Evolutionary conservation across 1,140 invertebrate species (phyloP).

Genomic region (Melitaea cinxia): DNA sequence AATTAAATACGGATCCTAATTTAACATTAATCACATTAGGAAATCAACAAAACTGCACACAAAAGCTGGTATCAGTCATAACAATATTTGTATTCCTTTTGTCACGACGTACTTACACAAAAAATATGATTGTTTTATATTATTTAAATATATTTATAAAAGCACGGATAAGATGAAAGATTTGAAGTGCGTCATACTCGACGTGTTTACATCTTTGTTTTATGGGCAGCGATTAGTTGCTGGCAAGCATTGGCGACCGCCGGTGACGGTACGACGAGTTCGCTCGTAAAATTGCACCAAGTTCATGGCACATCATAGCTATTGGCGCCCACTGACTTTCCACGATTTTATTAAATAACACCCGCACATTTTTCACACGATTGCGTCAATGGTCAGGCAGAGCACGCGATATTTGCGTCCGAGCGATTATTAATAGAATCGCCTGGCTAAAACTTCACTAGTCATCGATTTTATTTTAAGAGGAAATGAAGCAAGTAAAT

Average conservation of each 20-base stretch:
- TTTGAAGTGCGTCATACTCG: conserved; percentile 55
- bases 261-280: conserved; percentile 40
- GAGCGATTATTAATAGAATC: conserved; percentile 71
- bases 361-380: conserved; percentile 72
- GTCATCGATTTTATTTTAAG: conserved; percentile 76
- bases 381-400: conserved; percentile 75
- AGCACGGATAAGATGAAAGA: conserved; percentile 34
- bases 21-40: too few relatives aligned
- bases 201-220: conserved; percentile 62
- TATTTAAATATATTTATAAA: too few relatives aligned
- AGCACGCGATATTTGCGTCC: conserved; percentile 74
- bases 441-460: conserved; percentile 70
- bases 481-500: conserved; percentile 71
- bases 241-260: conserved; percentile 41
- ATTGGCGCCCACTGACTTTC: conserved; percentile 58
- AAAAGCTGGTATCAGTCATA: too few relatives aligned
- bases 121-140: conserved; percentile 16
- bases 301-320: conserved; percentile 67
- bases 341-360: conserved; percentile 71
- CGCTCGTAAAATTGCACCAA: conserved; percentile 60
- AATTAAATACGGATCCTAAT: too few relatives aligned
- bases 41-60: too few relatives aligned
- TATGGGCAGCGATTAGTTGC: conserved; percentile 51
- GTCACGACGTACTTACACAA: not conserved
- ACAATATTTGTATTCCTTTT: too few relatives aligned